These are phyloP conservation scores for Crypturellus undulatus DNA, from an alignment of 2,113 vertebrate species.

Conservation along the genomic window DNA sequence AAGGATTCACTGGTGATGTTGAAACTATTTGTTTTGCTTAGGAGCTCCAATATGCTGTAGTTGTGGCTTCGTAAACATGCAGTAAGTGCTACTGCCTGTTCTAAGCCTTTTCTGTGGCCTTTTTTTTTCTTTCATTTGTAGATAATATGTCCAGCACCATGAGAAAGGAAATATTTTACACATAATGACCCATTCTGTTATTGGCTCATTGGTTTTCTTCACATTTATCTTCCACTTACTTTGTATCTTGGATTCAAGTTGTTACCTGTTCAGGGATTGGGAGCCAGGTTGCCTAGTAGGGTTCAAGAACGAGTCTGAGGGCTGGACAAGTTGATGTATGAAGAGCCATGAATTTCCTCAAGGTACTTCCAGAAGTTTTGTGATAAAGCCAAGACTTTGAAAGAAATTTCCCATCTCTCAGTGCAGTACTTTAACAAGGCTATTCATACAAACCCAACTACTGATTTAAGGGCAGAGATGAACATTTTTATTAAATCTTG, in stretches of 20 bases:
- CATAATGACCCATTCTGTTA: neutral
- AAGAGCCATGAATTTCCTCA: neutral
- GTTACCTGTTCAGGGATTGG: neutral
- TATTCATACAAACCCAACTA: neutral
- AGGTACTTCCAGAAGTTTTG: neutral
- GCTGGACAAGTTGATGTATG: neutral
- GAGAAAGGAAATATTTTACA: neutral
- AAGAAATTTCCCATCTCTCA: neutral
- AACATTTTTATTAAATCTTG: neutral
- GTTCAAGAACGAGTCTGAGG: neutral
- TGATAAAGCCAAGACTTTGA: neutral
- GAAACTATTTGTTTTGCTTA: neutral
- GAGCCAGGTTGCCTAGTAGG: neutral
- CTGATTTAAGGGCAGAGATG: neutral
- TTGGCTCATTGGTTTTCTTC: neutral
- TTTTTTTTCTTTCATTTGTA: neutral
- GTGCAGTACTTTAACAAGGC: neutral
- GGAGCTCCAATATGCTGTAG: neutral
- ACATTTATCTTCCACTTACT: neutral
- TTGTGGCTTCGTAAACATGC: neutral
- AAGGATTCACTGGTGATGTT: neutral
- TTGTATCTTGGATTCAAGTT: neutral
- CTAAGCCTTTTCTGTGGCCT: neutral
- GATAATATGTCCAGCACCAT: neutral
- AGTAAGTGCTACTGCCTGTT: neutral